A percentile compares a stretch with the other conserved stretches of the same genome.
These are phyloP conservation scores for Daboia siamensis DNA, from an alignment of 2,113 vertebrate genomes.

Conservation along the genomic window DNA sequence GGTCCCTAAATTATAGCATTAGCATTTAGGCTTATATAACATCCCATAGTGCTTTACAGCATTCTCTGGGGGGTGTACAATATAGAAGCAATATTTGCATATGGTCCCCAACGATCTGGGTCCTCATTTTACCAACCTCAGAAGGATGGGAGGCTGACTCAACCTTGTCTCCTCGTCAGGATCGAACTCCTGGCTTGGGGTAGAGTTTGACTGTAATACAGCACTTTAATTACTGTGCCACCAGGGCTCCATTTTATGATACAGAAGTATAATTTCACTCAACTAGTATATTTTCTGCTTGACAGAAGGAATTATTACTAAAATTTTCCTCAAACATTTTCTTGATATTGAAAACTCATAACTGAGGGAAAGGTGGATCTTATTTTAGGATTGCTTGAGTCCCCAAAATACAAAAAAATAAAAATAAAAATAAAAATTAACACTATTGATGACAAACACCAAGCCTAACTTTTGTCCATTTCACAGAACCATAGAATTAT, in stretches of 20 bases:
- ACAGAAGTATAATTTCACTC: slow-evolving; percentile 19
- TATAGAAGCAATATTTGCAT: too few species aligned
- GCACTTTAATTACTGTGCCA: too few species aligned
- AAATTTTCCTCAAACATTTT: not conserved
- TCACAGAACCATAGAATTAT: not conserved
- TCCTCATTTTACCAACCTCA: too few species aligned
- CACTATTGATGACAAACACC: not conserved
- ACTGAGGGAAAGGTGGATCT: not conserved
- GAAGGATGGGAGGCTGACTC: too few species aligned
- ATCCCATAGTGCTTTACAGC: not conserved
- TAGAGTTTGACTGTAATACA: too few species aligned
- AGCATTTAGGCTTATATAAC: not conserved
- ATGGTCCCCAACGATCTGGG: too few species aligned
- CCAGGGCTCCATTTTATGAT: not conserved
- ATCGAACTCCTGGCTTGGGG: too few species aligned
- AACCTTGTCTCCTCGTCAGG: too few species aligned
- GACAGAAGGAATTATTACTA: not conserved
- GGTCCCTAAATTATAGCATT: slow-evolving; percentile 3
- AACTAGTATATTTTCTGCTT: not conserved
- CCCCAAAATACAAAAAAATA: not conserved
- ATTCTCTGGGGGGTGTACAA: too few species aligned
- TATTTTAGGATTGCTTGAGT: not conserved
- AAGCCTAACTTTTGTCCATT: not conserved
- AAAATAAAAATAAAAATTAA: not conserved
- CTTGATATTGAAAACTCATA: not conserved